Evolutionary conservation across 2,113 vertebrate species (phyloP), one percentile per base, ranked within the genome.

Genomic region (Phylloscopus trochiloides): DNA sequence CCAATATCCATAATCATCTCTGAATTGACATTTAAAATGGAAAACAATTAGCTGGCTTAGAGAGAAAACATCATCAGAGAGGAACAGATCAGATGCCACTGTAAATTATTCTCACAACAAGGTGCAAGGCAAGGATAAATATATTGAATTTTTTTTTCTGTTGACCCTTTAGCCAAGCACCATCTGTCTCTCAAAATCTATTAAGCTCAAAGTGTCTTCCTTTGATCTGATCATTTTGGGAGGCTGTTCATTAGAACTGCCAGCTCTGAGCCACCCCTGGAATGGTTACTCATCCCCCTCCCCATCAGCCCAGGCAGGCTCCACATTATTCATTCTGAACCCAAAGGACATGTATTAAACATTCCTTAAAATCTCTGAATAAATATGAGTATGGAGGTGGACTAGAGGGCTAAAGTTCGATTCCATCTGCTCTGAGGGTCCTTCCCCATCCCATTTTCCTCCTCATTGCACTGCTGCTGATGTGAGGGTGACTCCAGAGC

Each of bases 111-210:
- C 73, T 91, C 80, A 63, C 62, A 97, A 66, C 57, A 66, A 93
- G 58, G 17, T 82, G 43, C 2, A 7, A 86, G 31, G 51, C 66
- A 74, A 86, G 17, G 47, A 89, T 70, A 86, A 92, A 85, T 86
- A 51, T 22, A 36, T 31, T 71, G 13, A 10, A 5, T 8, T 71
- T 88, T 74, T 77, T 94, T 57, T 36, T 68, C 57, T 73, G 40
- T 34, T 87, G 89, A 48, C 68, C 79, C 73, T 92, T 83, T 67
- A 87, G 38, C 55, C 25, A 76, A 67, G 45, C 51, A 74, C 88
- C 83, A 84, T 89, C 83, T 95, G 90, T 87, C 73, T 93, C 90
- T 91, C 91, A 82, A 55, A 90, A 79, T 57, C 89, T 88, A 0
- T 96, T 85, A 87, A 85, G 45, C 77, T 91, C 73, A 17, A 57